Evolutionary conservation across 2,113 vertebrate species (phyloP), one percentile per base, ranked within the genome.

Genomic region (Poeciliopsis retropinna): DNA sequence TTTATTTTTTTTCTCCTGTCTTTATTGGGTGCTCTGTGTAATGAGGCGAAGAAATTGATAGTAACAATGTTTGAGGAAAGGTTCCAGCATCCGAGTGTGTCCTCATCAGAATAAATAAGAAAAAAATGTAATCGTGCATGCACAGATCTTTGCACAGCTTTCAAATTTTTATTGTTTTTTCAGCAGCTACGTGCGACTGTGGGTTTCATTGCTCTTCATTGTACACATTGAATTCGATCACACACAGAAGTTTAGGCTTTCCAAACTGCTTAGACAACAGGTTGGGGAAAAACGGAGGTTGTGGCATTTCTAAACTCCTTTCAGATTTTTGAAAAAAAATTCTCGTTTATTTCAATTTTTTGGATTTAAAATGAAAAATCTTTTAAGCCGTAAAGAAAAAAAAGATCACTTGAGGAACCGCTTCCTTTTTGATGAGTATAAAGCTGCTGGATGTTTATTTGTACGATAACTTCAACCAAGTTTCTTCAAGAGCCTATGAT

Each of bases 91-190:
- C 63, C 73, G 64, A 85, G 85, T 87, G 82, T 85, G 83, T 84
- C 79, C 88, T 86, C 75, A 88, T 88, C 85, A 77, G 77, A 88
- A 85, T 85, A 85, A 89, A 89, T 80, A 86, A 81, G 78, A 82
- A 60, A 80, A n/a, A 76, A 73, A 64, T 44, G 65, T 75, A 61
- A 64, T 73, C 34, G 80, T 68, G 83, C 78, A 37, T 79, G 78
- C 82, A 79, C 29, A 87, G 83, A 89, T 92, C 80, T 80, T 69
- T 78, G 76, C 64, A 64, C 28, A 79, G 67, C 65, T 82, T 79
- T 79, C 60, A 37, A 75, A 57, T 71, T 78, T 76, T 44, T 60
- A 34, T 78, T 27, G 27, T 29, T 70, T 11, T 0, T 0, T 77
- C 51, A 71, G 68, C 60, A 79, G 60, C 78, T 39, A 54, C 17